Evolutionary conservation across 2,888 invertebrate genomes (phyloP).

Genomic region (Eupithecia exiguata): DNA sequence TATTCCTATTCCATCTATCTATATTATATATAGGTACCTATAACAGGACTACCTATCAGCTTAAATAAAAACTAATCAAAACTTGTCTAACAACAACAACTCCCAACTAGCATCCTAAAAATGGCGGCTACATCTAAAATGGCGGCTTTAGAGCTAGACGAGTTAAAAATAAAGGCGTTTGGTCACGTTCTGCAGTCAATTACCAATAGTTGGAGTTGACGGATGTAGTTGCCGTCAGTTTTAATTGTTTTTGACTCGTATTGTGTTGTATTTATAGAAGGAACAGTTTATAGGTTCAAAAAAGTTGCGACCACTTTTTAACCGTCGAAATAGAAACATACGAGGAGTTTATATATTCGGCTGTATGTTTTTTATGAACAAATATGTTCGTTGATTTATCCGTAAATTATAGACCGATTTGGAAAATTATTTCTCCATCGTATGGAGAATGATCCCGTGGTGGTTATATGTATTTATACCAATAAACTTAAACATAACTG

Average conservation of each 20-base stretch:
- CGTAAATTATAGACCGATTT: too few species aligned
- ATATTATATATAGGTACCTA: too few species aligned
- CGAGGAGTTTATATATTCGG: too few species aligned
- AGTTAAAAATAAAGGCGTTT: slow-evolving; percentile 8
- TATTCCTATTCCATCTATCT: not conserved
- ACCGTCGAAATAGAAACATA: too few species aligned
- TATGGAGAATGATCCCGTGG: too few species aligned
- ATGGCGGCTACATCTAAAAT: slow-evolving; percentile 8
- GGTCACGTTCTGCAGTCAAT: slow-evolving; percentile 29
- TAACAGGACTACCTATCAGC: not conserved
- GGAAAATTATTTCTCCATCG: too few species aligned
- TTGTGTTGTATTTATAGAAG: not conserved
- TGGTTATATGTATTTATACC: too few species aligned
- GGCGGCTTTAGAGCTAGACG: not conserved
- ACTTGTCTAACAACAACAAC: slow-evolving; percentile 3
- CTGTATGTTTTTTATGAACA: too few species aligned
- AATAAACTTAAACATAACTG: too few species aligned
- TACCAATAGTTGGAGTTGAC: slow-evolving; percentile 22
- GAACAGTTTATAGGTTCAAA: not conserved
- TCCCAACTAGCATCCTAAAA: not conserved
- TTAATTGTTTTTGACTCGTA: slow-evolving; percentile 18
- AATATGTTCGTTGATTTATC: too few species aligned
- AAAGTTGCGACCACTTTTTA: not conserved
- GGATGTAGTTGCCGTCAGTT: slow-evolving; percentile 20
- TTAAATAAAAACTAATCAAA: slow-evolving; percentile 5